Evolutionary conservation across 2,797 vertebrate species (phyloP).

Genomic region (Diglossa cyanea): DNA sequence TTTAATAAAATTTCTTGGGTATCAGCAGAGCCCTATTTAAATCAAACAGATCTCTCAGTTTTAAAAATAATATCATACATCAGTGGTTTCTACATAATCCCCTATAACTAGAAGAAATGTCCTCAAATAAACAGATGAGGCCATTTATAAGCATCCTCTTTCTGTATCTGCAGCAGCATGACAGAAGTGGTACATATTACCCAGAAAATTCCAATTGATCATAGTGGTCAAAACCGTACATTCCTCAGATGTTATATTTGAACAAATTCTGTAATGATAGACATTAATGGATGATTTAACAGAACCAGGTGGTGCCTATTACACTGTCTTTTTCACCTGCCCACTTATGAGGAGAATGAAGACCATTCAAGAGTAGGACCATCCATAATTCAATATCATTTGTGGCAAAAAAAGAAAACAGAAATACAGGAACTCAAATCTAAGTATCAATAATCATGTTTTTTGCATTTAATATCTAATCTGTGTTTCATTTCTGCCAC

Average conservation of each 20-base stretch:
- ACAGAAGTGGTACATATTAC: not conserved
- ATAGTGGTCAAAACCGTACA: not conserved
- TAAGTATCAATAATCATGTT: not conserved
- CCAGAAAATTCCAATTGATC: not conserved
- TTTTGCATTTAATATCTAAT: not conserved
- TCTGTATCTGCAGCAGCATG: not conserved
- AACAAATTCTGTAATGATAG: not conserved
- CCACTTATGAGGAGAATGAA: not conserved
- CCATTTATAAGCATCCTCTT: not conserved
- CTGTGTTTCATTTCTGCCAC: not conserved
- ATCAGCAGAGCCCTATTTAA: not conserved
- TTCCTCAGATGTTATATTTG: not conserved
- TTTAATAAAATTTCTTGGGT: not conserved
- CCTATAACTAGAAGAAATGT: not conserved
- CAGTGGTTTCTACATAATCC: not conserved
- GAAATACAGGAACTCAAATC: not conserved
- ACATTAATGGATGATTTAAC: not conserved
- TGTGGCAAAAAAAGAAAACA: not conserved
- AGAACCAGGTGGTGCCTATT: not conserved
- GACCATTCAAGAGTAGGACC: not conserved
- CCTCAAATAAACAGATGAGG: not conserved
- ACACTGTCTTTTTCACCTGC: not conserved
- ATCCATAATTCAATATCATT: not conserved
- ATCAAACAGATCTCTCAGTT: not conserved
- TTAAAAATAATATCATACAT: not conserved